Evolutionary conservation across 2,797 vertebrate genomes (phyloP).

Genomic region (Tadarida brasiliensis): DNA sequence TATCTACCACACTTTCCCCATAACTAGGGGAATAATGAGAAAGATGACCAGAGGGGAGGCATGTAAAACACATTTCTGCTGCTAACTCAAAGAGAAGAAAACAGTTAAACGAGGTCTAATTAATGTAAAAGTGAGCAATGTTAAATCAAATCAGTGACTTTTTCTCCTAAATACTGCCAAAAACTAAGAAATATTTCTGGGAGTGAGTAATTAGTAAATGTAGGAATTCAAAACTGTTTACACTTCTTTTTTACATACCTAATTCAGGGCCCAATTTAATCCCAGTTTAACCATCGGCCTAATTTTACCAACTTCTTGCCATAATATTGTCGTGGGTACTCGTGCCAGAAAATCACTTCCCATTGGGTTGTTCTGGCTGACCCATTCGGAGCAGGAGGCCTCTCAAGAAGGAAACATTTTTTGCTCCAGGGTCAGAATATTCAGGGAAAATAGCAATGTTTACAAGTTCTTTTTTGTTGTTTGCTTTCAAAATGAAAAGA

Average conservation of each 20-base stretch:
- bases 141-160: constrained; percentile 6
- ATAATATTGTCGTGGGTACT: neutral
- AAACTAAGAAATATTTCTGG: constrained; percentile 2
- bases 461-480: constrained; percentile 37
- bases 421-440: constrained; percentile 34
- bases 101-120: neutral
- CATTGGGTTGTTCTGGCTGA: neutral
- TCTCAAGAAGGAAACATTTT: neutral
- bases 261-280: constrained; percentile 20
- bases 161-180: constrained; percentile 22
- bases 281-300: neutral
- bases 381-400: neutral
- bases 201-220: constrained; percentile 22
- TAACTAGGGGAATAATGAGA: neutral
- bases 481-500: constrained; percentile 58
- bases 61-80: neutral
- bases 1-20: neutral
- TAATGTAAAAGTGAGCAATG: constrained; percentile 30
- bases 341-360: neutral
- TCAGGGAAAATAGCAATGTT: neutral
- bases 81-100: constrained; percentile 36
- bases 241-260: neutral
- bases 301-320: constrained; percentile 3
- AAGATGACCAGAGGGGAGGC: neutral
- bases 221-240: neutral